phyloP scores from a whole-genome alignment of 2,888 invertebrate species.

The Trissolcus japonicus region DNA sequence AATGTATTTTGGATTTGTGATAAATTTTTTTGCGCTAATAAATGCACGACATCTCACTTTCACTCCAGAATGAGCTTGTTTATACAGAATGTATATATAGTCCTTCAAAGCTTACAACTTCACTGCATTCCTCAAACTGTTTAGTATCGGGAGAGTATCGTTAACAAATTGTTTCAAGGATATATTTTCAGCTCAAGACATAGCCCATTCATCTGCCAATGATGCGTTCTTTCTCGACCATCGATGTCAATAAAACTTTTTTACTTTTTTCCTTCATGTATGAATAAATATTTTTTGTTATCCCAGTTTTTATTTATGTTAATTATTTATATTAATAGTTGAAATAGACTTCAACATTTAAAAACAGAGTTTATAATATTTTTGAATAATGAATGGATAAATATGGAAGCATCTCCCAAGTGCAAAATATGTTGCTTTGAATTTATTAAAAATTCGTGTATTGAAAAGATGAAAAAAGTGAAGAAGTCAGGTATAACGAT shows the following conservation, averaged over 20 bases:
- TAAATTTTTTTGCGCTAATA: slow-evolving; percentile 7
- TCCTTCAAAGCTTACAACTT: slow-evolving; percentile 36
- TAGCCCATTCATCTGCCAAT: slow-evolving; percentile 26
- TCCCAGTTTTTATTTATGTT: too few species aligned
- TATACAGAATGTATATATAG: slow-evolving; percentile 31
- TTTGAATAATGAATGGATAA: not conserved
- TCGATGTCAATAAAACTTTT: not conserved
- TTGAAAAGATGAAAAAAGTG: slow-evolving; percentile 10
- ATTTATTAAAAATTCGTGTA: not conserved
- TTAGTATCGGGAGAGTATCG: slow-evolving; percentile 62
- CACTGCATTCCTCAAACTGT: slow-evolving; percentile 62
- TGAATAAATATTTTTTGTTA: not conserved
- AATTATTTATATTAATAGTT: too few species aligned
- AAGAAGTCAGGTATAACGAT: slow-evolving; percentile 39
- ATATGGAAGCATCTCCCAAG: not conserved
- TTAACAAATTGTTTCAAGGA: slow-evolving; percentile 67
- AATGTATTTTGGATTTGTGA: too few species aligned
- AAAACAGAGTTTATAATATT: too few species aligned
- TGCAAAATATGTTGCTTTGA: slow-evolving; percentile 1
- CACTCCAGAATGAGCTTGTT: slow-evolving; percentile 53
- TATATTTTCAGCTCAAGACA: slow-evolving; percentile 36
- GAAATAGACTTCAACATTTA: too few species aligned
- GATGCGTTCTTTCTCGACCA: not conserved
- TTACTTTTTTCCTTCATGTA: not conserved
- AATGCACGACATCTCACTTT: slow-evolving; percentile 62